Evolutionary conservation across 1,140 invertebrate genomes (phyloP), one percentile per base, ranked within the genome.

Genomic region (Solenopsis fugax): DNA sequence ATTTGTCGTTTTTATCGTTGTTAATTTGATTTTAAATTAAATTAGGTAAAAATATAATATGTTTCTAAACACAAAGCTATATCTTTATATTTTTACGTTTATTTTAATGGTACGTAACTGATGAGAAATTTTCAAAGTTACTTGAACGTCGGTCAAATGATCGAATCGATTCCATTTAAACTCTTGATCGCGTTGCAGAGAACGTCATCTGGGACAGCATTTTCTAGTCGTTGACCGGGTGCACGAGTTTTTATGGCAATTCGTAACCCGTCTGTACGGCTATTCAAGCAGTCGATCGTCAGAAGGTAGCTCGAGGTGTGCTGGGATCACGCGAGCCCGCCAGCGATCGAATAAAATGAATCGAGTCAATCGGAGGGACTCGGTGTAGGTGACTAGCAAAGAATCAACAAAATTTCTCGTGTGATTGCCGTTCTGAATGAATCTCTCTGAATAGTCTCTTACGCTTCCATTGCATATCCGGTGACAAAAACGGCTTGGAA

Each of bases 191-290:
- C 41, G 41, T 18, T n/a, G 52, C 16, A 0, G 18, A 37, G 50
- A 87, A 89, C 69, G 65, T 87, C 48, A 88, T 76, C 71, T 65
- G 54, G 69, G 54, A 76, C 54, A 37, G 29, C 64, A 62, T 81
- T 65, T 9, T 82, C 86, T 87, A 87, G 65, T 69, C 86, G 50
- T 50, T 72, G 71, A 87, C 77, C 78, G 71, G 78, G 56, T 76
- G 62, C 78, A 6, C 34, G 64, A 45, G 82, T 88, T 89, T 89
- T 89, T 89, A 89, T 85, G 18, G 78, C 56, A 21, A 21, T 72
- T 77, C 56, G 72, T 75, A 84, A 64, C 65, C 50, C 78, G 41
- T 69, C 21, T 52, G 62, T n/a, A 7, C 75, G 64, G 64, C 10
- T 48, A 69, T 12, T 69, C 34, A 18, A 78, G 45, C 64, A 69